A percentile compares a stretch with the other conserved stretches of the same genome.
Conservation (phyloP, 2,113 vertebrate species). For the Myiopsitta monachus region DNA sequence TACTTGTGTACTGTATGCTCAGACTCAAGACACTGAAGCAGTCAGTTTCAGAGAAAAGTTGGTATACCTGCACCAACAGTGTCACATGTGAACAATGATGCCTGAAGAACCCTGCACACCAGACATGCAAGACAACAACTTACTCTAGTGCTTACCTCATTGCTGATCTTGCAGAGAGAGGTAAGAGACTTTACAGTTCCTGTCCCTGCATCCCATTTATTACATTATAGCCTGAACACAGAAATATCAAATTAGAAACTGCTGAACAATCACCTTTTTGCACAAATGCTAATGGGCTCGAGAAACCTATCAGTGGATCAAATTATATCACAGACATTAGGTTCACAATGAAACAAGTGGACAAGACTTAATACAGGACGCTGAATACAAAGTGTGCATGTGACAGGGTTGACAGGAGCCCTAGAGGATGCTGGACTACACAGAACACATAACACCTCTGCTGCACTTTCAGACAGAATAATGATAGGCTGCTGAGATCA, state of each 20-base stretch:
- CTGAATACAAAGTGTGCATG: not conserved
- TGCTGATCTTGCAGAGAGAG: not conserved
- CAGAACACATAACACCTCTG: not conserved
- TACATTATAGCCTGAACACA: not conserved
- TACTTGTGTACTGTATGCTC: not conserved
- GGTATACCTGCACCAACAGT: not conserved
- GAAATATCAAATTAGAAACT: not conserved
- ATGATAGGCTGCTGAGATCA: not conserved
- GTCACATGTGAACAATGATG: rapidly evolving
- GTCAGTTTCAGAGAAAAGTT: not conserved
- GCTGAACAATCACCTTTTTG: not conserved
- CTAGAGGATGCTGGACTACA: not conserved
- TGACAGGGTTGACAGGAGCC: not conserved
- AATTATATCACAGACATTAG: not conserved
- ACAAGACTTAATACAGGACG: not conserved
- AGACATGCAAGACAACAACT: not conserved
- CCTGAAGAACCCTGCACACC: not conserved
- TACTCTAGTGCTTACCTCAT: not conserved
- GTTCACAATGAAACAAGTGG: not conserved
- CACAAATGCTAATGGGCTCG: not conserved
- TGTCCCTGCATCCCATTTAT: not conserved
- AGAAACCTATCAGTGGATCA: not conserved
- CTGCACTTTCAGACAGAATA: not conserved
- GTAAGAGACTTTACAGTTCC: not conserved
- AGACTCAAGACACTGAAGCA: not conserved